These are phyloP conservation scores for Macrocentrus cingulum DNA, from an alignment of 1,140 invertebrate genomes.

Conservation along the genomic window DNA sequence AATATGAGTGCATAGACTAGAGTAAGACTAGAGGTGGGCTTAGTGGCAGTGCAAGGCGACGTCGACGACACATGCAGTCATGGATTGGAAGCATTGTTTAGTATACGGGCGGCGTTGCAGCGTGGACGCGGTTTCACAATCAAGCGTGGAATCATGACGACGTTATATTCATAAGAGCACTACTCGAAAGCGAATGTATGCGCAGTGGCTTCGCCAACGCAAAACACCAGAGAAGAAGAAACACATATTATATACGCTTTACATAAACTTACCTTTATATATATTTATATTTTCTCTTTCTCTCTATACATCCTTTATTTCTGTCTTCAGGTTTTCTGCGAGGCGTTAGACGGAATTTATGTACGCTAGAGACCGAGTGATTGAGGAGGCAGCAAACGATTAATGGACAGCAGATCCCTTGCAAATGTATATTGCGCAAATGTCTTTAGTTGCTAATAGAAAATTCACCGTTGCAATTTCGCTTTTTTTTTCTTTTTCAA, in stretches of 20 bases:
- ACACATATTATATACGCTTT: background rate
- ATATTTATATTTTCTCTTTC: background rate
- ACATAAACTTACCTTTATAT: background rate
- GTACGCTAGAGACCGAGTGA: conserved; percentile 18
- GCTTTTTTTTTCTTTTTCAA: background rate
- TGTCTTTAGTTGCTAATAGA: conserved; percentile 20
- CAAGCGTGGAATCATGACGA: conserved; percentile 49
- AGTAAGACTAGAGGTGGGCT: too few species aligned
- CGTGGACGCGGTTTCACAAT: conserved; percentile 42
- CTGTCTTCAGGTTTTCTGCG: conserved; percentile 6
- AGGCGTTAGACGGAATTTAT: conserved; percentile 27
- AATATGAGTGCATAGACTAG: too few species aligned
- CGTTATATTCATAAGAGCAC: conserved; percentile 46
- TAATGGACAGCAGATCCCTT: conserved; percentile 25
- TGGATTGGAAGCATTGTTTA: conserved; percentile 39
- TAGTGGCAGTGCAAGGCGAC: background rate
- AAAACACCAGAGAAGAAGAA: background rate
- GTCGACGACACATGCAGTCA: background rate
- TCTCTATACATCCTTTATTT: background rate
- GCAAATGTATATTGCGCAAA: conserved; percentile 19
- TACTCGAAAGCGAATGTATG: conserved; percentile 23
- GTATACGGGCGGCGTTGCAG: conserved; percentile 38
- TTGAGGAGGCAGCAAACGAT: conserved; percentile 27
- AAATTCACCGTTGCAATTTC: conserved; percentile 3
- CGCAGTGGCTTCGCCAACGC: conserved; percentile 22